Conservation (phyloP, 2,888 invertebrate species). For the Drosophila nigritarsus region DNA sequence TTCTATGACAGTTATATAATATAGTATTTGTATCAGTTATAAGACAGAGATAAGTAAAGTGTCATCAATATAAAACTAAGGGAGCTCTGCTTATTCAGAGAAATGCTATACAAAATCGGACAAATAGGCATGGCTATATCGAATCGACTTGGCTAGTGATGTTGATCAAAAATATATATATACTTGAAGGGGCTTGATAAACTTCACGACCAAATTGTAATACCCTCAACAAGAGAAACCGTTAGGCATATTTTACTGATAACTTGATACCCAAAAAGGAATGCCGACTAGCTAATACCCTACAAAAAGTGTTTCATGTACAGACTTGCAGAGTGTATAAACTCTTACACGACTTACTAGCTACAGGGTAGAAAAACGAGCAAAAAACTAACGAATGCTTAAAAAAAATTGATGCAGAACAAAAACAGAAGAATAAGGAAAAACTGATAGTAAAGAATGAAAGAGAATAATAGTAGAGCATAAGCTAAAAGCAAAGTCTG, state of each 20-base stretch:
- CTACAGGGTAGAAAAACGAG: slow-evolving; percentile 29
- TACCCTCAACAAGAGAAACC: slow-evolving; percentile 29
- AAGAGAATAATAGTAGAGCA: slow-evolving; percentile 26
- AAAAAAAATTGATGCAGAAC: slow-evolving; percentile 10
- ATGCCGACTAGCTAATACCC: slow-evolving; percentile 9
- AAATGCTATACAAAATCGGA: not conserved
- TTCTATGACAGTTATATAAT: not conserved
- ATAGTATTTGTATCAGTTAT: not conserved
- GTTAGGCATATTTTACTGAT: slow-evolving; percentile 64
- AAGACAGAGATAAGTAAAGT: not conserved
- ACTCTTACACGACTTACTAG: not conserved
- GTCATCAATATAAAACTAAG: not conserved
- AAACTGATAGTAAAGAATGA: slow-evolving; percentile 17
- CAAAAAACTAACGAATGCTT: slow-evolving; percentile 24
- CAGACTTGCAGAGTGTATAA: not conserved
- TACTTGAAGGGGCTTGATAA: not conserved
- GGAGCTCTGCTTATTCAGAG: not conserved
- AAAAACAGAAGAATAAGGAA: slow-evolving; percentile 1
- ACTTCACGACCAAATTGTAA: not conserved
- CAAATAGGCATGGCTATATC: not conserved
- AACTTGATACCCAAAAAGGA: slow-evolving; percentile 36
- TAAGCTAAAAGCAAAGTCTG: slow-evolving; percentile 34
- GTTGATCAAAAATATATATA: not conserved
- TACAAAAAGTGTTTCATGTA: not conserved
- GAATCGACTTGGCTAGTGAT: not conserved